A percentile compares a stretch with the other conserved stretches of the same genome.
These are phyloP conservation scores for Microtus oregoni DNA, from an alignment of 2,113 vertebrate species.

Conservation along the genomic window DNA sequence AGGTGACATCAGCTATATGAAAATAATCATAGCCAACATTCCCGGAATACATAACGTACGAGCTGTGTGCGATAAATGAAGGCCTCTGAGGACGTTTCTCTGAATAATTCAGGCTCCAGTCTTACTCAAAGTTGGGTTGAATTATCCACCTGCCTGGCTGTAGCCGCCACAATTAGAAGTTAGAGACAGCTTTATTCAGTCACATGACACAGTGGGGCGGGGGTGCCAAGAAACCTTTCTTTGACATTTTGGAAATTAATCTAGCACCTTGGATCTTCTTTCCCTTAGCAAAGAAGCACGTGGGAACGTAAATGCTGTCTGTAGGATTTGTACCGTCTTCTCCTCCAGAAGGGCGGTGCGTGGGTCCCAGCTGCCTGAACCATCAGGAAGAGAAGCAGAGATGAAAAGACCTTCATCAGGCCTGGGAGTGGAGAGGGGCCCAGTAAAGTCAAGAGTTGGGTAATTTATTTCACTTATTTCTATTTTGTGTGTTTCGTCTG, in stretches of 20 bases:
- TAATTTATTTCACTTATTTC: background rate
- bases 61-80: background rate
- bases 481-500: background rate
- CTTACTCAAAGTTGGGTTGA: background rate
- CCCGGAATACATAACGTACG: slow-evolving; percentile 25
- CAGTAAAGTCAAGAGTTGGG: background rate
- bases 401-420: too few relatives aligned
- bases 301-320: background rate
- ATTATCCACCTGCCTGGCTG: background rate
- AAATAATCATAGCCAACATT: slow-evolving; percentile 56
- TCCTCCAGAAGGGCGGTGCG: background rate
- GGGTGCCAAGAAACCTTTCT: background rate
- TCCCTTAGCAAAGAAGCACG: background rate
- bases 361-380: background rate
- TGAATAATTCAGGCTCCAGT: slow-evolving; percentile 46
- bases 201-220: background rate
- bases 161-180: background rate
- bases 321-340: background rate
- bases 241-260: slow-evolving; percentile 29
- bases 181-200: slow-evolving; percentile 22
- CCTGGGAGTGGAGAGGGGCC: too few relatives aligned
- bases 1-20: slow-evolving; percentile 54
- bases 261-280: background rate
- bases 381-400: background rate
- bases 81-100: background rate